A percentile compares a stretch with the other conserved stretches of the same genome.
Evolutionary conservation across 2,113 vertebrate species (phyloP).

Genomic region (Chaenogobius annularis): DNA sequence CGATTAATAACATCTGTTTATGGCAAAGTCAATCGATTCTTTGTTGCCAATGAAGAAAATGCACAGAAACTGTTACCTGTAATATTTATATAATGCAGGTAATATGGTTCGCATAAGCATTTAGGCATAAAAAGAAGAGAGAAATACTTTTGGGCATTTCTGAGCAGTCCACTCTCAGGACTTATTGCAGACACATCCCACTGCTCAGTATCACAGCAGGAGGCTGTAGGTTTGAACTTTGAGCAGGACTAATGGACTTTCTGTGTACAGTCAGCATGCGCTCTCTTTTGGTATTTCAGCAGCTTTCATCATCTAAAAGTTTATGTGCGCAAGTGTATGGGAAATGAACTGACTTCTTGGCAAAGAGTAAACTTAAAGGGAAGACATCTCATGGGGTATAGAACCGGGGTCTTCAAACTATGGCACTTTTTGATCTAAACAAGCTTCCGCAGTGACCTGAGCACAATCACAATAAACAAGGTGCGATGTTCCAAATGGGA

Average conservation of each 20-base stretch:
- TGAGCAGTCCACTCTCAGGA: neutral
- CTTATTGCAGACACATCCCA: neutral
- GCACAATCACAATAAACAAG: too few species aligned
- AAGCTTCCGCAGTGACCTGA: too few species aligned
- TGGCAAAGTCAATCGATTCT: neutral
- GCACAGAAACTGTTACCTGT: neutral
- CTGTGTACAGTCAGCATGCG: neutral
- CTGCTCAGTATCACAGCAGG: neutral
- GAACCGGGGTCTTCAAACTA: too few species aligned
- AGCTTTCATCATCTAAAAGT: neutral
- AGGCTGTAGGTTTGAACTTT: neutral
- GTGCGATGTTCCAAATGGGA: too few species aligned
- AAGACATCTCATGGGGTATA: neutral
- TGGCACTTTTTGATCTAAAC: too few species aligned
- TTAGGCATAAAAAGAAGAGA: neutral
- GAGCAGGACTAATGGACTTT: constrained; percentile 4
- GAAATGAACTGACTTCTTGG: neutral
- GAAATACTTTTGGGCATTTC: neutral
- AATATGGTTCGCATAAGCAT: neutral
- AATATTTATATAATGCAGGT: neutral
- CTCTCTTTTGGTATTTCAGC: neutral
- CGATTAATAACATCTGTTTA: too few species aligned
- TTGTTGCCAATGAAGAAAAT: neutral
- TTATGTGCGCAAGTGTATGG: neutral
- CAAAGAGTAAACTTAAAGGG: neutral